phyloP scores from a whole-genome alignment of 2,113 vertebrate genomes.

The Crotalus tigris region DNA sequence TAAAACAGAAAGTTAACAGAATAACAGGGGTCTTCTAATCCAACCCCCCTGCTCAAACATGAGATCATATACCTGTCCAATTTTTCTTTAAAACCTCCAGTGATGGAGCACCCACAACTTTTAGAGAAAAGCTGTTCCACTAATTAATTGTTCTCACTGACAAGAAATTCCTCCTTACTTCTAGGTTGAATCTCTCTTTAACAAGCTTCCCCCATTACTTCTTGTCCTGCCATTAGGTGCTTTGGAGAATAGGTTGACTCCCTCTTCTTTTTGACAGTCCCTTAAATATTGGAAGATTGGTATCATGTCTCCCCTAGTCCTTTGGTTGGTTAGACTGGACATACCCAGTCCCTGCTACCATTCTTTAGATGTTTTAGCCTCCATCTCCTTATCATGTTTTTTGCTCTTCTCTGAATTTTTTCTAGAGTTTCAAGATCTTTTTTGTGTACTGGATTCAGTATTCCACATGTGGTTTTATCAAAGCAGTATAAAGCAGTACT shows the following conservation, averaged over 20 bases:
- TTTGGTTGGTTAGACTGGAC: background rate
- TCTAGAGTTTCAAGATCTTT: background rate
- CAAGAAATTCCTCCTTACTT: background rate
- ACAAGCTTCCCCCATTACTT: background rate
- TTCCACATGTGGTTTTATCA: background rate
- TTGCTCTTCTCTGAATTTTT: background rate
- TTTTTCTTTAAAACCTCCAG: no score
- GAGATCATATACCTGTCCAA: no score
- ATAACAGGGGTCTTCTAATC: no score
- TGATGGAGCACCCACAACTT: background rate
- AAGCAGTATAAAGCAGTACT: background rate
- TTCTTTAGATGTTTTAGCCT: background rate
- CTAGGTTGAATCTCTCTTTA: background rate
- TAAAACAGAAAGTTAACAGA: background rate
- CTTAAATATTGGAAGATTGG: background rate
- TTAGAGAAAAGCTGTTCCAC: background rate
- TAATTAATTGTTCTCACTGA: background rate
- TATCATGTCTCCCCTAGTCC: background rate
- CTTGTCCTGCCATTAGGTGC: background rate
- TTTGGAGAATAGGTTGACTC: background rate
- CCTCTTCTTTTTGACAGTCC: background rate
- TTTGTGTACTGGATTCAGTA: background rate
- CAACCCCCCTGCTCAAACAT: no score
- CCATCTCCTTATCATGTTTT: background rate
- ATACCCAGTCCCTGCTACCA: background rate